Percentiles rank a stretch among this genome's conserved stretches.
phyloP scores from a whole-genome alignment of 2,888 invertebrate genomes.

The Luperina testacea region DNA sequence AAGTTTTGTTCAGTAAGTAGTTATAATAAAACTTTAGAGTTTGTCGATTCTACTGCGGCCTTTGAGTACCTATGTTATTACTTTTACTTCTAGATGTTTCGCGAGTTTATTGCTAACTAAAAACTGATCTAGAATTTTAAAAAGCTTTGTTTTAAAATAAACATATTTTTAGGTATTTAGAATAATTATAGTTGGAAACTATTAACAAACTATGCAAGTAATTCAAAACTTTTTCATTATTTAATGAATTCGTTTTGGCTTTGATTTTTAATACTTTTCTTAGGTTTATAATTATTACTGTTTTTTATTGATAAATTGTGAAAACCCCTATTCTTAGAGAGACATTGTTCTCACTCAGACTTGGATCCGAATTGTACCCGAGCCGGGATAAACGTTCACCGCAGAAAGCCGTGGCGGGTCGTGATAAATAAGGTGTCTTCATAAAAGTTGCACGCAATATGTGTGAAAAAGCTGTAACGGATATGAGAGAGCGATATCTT shows the following conservation, averaged over 20 bases:
- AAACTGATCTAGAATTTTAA: neutral
- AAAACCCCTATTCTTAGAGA: neutral
- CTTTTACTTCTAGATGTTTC: neutral
- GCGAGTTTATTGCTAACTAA: neutral
- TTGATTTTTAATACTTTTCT: neutral
- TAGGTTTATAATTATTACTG: neutral
- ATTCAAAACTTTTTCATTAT: too few species aligned
- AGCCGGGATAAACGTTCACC: conserved; percentile 22
- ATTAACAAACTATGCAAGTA: neutral
- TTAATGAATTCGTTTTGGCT: too few species aligned
- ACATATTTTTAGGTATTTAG: too few species aligned
- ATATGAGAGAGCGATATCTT: neutral
- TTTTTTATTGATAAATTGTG: neutral
- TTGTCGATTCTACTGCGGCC: neutral
- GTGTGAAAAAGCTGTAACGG: neutral
- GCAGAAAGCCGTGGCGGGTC: neutral
- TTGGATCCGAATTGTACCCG: neutral
- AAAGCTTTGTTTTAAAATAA: neutral
- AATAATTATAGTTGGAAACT: neutral
- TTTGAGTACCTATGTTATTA: neutral
- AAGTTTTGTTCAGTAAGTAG: neutral
- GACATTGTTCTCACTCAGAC: neutral
- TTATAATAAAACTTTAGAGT: neutral
- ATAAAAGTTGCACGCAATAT: conserved; percentile 17
- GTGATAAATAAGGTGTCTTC: conserved; percentile 23